Conservation (phyloP, 2,797 vertebrate genomes). For the Phrynocephalus forsythii region DNA sequence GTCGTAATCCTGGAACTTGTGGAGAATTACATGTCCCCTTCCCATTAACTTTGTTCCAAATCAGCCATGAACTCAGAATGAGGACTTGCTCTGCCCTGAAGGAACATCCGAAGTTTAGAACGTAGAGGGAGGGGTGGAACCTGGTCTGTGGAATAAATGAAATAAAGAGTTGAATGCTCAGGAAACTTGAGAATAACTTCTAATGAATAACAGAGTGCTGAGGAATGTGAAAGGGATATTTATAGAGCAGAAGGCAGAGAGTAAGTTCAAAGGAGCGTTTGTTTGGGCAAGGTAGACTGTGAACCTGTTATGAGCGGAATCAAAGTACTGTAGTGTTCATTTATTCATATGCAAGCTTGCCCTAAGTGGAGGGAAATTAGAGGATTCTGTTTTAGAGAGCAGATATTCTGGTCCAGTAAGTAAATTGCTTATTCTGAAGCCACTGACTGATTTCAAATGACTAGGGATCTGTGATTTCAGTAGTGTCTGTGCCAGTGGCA, state of each 20-base stretch:
- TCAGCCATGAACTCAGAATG: not conserved
- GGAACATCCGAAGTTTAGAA: not conserved
- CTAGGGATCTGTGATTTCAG: not conserved
- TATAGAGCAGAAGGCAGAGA: not conserved
- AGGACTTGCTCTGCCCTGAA: not conserved
- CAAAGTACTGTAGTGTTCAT: slow-evolving; percentile 6
- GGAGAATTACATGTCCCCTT: not conserved
- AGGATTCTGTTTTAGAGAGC: not conserved
- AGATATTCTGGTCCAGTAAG: not conserved
- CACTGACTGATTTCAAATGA: not conserved
- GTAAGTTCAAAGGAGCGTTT: slow-evolving; percentile 20
- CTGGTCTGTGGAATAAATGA: slow-evolving; percentile 1
- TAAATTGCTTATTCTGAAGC: not conserved
- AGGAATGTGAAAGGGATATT: slow-evolving; percentile 21
- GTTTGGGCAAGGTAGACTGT: slow-evolving; percentile 13
- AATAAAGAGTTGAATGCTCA: slow-evolving; percentile 2
- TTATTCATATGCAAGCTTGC: not conserved
- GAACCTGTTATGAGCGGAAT: slow-evolving; percentile 4
- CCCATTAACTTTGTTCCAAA: not conserved
- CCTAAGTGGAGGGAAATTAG: not conserved
- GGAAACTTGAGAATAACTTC: slow-evolving; percentile 26
- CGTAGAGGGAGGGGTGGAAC: not conserved
- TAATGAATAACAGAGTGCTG: slow-evolving; percentile 25
- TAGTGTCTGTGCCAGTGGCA: not conserved
- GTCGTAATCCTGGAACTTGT: not conserved